These are phyloP conservation scores for Caenorhabditis imperialis DNA, from an alignment of 2,888 invertebrate genomes.

Conservation along the genomic window DNA sequence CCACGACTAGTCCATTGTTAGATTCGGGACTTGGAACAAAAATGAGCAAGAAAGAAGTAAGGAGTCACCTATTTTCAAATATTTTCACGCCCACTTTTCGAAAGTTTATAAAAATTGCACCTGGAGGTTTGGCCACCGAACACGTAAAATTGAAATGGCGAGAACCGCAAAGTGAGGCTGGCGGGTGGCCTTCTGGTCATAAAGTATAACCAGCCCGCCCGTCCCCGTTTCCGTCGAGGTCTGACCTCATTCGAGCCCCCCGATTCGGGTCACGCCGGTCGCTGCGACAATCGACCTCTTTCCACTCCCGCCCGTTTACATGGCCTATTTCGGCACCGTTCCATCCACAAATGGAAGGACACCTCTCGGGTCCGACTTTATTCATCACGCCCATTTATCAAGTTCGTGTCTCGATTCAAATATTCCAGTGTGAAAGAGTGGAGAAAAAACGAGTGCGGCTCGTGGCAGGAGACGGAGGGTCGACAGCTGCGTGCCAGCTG, in stretches of 20 bases:
- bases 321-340: conserved; percentile 45
- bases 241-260: conserved; percentile 47
- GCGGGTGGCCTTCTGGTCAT: conserved; percentile 36
- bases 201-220: conserved; percentile 38
- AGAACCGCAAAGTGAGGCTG: not conserved
- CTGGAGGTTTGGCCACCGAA: no score
- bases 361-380: no score
- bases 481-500: conserved; percentile 45
- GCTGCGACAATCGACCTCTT: conserved; percentile 43
- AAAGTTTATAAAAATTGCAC: no score
- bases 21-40: not conserved
- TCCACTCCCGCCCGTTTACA: conserved; percentile 35
- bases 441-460: not conserved
- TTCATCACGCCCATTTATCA: no score
- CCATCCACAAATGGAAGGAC: no score
- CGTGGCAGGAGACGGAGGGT: conserved; percentile 1
- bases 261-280: conserved; percentile 31
- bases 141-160: not conserved
- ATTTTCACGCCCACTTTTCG: no score
- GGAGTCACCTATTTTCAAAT: no score
- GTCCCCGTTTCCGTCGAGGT: conserved; percentile 24
- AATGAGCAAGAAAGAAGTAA: conserved; percentile 4
- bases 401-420: no score
- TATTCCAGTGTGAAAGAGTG: no score
- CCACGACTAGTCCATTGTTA: no score